phyloP scores from a whole-genome alignment of 1,140 invertebrate genomes.

The Leptestheria dahalacensis region DNA sequence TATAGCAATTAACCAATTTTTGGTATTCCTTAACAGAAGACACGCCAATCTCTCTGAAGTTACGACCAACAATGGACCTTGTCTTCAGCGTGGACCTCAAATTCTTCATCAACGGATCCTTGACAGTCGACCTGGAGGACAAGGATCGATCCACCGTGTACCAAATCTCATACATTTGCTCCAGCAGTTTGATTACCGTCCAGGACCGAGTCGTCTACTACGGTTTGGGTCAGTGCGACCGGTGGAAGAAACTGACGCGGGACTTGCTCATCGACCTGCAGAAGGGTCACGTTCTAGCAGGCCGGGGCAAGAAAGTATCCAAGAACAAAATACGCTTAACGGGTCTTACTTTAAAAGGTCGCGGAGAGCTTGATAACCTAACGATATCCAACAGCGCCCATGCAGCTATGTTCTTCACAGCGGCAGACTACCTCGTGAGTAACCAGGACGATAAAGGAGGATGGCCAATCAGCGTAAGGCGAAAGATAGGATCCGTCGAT shows the following conservation, averaged over 20 bases:
- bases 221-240: slow-evolving; percentile 50
- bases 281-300: slow-evolving; percentile 51
- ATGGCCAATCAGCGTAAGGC: slow-evolving; percentile 72
- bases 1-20: neutral
- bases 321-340: slow-evolving; percentile 58
- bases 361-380: slow-evolving; percentile 64
- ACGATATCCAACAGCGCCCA: slow-evolving; percentile 69
- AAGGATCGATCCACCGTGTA: slow-evolving; percentile 50
- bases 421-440: slow-evolving; percentile 80
- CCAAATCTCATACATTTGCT: slow-evolving; percentile 73
- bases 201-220: slow-evolving; percentile 45
- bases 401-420: slow-evolving; percentile 74
- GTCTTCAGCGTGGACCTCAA: slow-evolving; percentile 10
- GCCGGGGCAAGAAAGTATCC: slow-evolving; percentile 41
- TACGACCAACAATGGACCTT: slow-evolving; percentile 2
- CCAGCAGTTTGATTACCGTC: slow-evolving; percentile 25
- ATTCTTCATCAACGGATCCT: slow-evolving; percentile 50
- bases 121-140: slow-evolving; percentile 60
- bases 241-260: slow-evolving; percentile 66
- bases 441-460: slow-evolving; percentile 73
- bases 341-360: slow-evolving; percentile 51
- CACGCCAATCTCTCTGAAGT: neutral
- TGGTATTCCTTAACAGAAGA: neutral
- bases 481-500: slow-evolving; percentile 53
- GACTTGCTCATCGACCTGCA: slow-evolving; percentile 82